Evolutionary conservation across 2,797 vertebrate genomes (phyloP), one percentile per base, ranked within the genome.

Genomic region (Pseudotriccus pelzelni): DNA sequence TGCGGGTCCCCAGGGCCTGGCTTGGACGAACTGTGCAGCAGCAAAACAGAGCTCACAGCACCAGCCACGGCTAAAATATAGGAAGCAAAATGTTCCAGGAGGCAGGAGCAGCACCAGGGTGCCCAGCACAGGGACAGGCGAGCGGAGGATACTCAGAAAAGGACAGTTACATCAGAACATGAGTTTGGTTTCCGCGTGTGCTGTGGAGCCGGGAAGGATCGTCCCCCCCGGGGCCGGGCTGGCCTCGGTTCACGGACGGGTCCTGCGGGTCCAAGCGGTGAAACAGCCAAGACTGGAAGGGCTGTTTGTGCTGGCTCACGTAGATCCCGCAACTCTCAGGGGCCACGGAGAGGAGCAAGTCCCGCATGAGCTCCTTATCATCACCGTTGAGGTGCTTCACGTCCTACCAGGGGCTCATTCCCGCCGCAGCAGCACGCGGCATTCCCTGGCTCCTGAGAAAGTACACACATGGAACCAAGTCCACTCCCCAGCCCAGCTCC

Each of bases 81-180:
- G 75, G 93, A 85, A 90, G 93, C 96, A 96, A 59, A 83, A 89
- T 83, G 93, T 96, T 91, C 93, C 90, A 21, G 89, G 87, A 93
- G 84, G 58, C 50, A 49, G 63, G 62, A 93, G 69, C 4, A 0
- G 43, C 72, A 30, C 12, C 3, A 2, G 5, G 6, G 69, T 2
- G 43, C 67, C 74, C 28, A 23, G 89, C 49, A 62, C 50, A 7
- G 88, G 88, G 43, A 63, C 87, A 50, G 90, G 75, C 6, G 7
- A 58, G 43, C 6, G 0, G 49, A 62, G 85, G 80, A 62, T 84
- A 55, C 87, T 93, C 0, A 1, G 92, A 79, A 94, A 84, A 79
- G 88, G 73, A 87, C 83, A 73, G 49, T 64, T 47, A 50, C 80
- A 84, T 88, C 83, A 79, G 95, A 86, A 60, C 88, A 49, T 2